Evolutionary conservation across 2,113 vertebrate genomes (phyloP).

Genomic region (Corynorhinus townsendii): DNA sequence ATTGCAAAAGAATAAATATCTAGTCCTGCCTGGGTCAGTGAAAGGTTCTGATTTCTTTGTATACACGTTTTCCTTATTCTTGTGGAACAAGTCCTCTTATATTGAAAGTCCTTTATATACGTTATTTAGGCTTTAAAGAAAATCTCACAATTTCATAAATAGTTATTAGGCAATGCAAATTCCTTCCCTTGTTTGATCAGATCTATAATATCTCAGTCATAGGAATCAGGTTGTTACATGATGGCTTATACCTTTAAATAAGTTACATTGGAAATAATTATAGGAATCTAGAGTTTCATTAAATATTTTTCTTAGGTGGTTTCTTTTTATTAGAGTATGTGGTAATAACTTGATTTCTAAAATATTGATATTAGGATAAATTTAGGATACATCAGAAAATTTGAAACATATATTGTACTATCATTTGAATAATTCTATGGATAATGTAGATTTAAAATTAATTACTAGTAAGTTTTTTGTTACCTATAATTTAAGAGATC

Average conservation of each 20-base stretch:
- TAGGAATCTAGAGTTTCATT: slow-evolving; percentile 34
- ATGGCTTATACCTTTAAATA: not conserved
- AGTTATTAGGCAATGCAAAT: slow-evolving; percentile 12
- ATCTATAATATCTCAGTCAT: not conserved
- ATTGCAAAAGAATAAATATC: not conserved
- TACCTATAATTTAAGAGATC: not conserved
- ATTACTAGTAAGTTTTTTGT: not conserved
- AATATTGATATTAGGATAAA: not conserved
- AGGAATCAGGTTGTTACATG: not conserved
- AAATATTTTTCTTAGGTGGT: not conserved
- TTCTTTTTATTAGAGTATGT: not conserved
- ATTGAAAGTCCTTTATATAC: not conserved
- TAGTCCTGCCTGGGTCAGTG: not conserved
- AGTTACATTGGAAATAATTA: slow-evolving; percentile 30
- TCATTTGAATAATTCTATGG: not conserved
- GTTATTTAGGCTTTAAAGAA: not conserved
- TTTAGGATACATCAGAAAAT: slow-evolving; percentile 21
- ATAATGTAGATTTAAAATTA: slow-evolving; percentile 35
- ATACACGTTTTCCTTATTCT: not conserved
- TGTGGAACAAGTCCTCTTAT: not conserved
- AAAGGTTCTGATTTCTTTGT: not conserved
- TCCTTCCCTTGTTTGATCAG: not conserved
- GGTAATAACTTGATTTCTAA: slow-evolving; percentile 9
- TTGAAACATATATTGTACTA: slow-evolving; percentile 7
- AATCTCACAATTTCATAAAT: slow-evolving; percentile 31